Percentiles rank a stretch among this genome's conserved stretches.
Conservation (phyloP, 2,888 invertebrate genomes). For the Netelia melanura region DNA sequence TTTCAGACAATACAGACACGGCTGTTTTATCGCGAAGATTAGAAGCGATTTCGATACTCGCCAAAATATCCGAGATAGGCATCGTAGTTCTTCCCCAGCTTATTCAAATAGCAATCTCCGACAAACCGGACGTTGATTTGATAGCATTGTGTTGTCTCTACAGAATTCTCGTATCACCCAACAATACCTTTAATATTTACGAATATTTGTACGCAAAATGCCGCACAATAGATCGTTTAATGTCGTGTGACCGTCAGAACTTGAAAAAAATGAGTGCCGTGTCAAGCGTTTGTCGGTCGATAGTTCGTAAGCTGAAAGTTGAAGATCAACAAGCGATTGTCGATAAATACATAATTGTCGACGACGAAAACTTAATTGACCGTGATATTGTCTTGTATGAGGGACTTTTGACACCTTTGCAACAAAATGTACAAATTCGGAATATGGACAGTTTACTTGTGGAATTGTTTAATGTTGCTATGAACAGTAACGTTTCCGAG, state of each 20-base stretch:
- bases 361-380: constrained; percentile 81
- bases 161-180: constrained; percentile 43
- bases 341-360: constrained; percentile 81
- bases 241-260: constrained; percentile 76
- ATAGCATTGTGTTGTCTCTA: constrained; percentile 76
- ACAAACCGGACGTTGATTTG: constrained; percentile 70
- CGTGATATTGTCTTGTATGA: constrained; percentile 85
- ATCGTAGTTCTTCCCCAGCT: constrained; percentile 75
- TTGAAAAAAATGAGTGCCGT: constrained; percentile 81
- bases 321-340: constrained; percentile 85
- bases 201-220: constrained; percentile 84
- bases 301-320: constrained; percentile 83
- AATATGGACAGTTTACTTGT: constrained; percentile 83
- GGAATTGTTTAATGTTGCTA: constrained; percentile 83
- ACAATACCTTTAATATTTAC: constrained; percentile 78
- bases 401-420: constrained; percentile 86
- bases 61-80: constrained; percentile 76
- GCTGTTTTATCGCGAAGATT: constrained; percentile 73
- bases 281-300: constrained; percentile 84
- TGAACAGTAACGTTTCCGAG: constrained; percentile 81
- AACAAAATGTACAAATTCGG: constrained; percentile 81
- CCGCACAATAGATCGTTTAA: constrained; percentile 84
- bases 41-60: constrained; percentile 75
- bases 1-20: constrained; percentile 72
- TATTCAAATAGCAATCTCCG: constrained; percentile 70